A percentile compares a stretch with the other conserved stretches of the same genome.
These are phyloP conservation scores for Gavia stellata DNA, from an alignment of 2,113 vertebrate genomes.

Conservation along the genomic window DNA sequence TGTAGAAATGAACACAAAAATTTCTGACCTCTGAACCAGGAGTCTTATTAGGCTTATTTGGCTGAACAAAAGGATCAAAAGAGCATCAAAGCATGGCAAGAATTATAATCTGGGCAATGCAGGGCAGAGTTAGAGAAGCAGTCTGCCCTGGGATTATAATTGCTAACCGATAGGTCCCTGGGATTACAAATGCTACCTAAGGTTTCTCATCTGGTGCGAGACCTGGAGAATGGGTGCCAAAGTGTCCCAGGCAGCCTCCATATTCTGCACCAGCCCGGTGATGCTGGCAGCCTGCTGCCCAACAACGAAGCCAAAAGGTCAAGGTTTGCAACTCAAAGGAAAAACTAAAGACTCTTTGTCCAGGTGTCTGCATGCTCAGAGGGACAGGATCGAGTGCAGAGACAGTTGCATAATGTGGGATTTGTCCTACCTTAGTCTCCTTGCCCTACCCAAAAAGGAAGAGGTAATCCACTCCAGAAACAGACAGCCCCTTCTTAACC, in stretches of 20 bases:
- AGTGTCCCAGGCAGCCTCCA: not conserved
- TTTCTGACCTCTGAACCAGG: not conserved
- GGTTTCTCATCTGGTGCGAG: not conserved
- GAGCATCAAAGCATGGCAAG: not conserved
- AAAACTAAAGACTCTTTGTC: not conserved
- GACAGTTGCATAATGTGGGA: rapidly evolving
- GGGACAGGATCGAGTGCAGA: not conserved
- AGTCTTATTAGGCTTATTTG: not conserved
- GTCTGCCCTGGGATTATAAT: not conserved
- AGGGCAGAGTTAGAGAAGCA: not conserved
- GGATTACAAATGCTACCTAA: not conserved
- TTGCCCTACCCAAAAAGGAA: not conserved
- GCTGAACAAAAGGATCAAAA: not conserved
- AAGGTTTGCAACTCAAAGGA: not conserved
- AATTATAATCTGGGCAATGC: not conserved
- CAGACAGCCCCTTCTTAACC: not conserved
- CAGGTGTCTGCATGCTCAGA: not conserved
- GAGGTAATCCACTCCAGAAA: not conserved
- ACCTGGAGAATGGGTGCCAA: rapidly evolving
- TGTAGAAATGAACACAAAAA: not conserved
- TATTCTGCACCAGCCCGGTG: not conserved
- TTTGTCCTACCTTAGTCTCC: not conserved
- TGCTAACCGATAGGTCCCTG: not conserved
- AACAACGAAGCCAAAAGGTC: not conserved
- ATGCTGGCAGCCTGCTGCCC: not conserved